Evolutionary conservation across 2,113 vertebrate species (phyloP).

Genomic region (Chaetodon auriga): DNA sequence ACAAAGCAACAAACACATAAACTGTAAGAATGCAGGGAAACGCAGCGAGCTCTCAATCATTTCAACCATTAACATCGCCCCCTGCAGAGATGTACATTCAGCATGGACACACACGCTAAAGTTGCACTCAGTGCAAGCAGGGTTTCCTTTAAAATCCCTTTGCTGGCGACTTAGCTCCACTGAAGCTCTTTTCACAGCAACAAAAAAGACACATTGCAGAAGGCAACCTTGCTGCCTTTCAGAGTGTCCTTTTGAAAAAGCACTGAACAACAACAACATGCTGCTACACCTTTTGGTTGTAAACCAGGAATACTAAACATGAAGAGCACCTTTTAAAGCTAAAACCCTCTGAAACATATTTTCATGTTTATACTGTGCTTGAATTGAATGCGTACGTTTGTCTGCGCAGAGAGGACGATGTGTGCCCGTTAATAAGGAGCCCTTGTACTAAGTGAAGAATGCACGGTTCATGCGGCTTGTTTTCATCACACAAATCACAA

Average conservation of each 20-base stretch:
- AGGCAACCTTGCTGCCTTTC: slow-evolving; percentile 22
- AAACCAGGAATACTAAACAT: neutral
- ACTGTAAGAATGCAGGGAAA: neutral
- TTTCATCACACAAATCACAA: neutral
- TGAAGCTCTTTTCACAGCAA: slow-evolving; percentile 58
- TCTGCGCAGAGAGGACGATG: neutral
- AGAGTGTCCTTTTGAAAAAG: neutral
- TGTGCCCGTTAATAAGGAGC: neutral
- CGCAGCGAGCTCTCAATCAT: slow-evolving; percentile 14
- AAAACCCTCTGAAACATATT: neutral
- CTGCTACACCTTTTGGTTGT: neutral
- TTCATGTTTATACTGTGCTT: slow-evolving; percentile 1
- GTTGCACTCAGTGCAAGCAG: neutral
- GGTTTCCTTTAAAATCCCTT: slow-evolving; percentile 50
- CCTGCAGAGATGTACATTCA: slow-evolving; percentile 39
- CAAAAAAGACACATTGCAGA: slow-evolving; percentile 13
- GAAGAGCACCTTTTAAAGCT: slow-evolving; percentile 8
- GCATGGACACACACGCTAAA: neutral
- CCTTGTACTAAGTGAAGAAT: neutral
- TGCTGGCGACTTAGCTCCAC: slow-evolving; percentile 44
- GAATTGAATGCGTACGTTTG: neutral
- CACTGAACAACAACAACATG: slow-evolving; percentile 10
- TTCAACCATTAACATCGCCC: slow-evolving; percentile 12
- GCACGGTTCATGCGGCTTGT: neutral
- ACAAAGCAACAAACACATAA: neutral